Conservation (phyloP, 2,888 invertebrate genomes). For the Onchidella celtica region DNA sequence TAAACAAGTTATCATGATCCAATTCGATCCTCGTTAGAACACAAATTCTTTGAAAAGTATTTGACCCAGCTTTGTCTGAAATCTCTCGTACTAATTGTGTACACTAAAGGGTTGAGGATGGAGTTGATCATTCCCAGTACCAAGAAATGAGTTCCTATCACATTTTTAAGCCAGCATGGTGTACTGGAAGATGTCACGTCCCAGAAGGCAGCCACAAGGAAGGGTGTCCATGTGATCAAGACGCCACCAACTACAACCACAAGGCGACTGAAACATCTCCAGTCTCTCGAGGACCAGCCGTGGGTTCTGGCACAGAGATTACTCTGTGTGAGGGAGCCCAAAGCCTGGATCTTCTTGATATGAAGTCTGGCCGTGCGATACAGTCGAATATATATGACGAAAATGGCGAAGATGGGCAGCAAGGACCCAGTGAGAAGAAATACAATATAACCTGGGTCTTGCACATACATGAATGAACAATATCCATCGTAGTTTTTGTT, state of each 20-base stretch:
- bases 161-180: slow-evolving; percentile 60
- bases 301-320: slow-evolving; percentile 67
- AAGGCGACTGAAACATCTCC: slow-evolving; percentile 63
- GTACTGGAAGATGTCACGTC: slow-evolving; percentile 52
- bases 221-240: slow-evolving; percentile 66
- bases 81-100: slow-evolving; percentile 68
- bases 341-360: slow-evolving; percentile 63
- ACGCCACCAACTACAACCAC: slow-evolving; percentile 64
- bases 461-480: slow-evolving; percentile 66
- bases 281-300: slow-evolving; percentile 59
- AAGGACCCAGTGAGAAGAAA: slow-evolving; percentile 58
- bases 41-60: too few relatives aligned
- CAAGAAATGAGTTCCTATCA: slow-evolving; percentile 66
- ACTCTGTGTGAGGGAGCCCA: slow-evolving; percentile 71
- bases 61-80: too few relatives aligned
- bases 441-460: slow-evolving; percentile 59
- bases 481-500: slow-evolving; percentile 47
- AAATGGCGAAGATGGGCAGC: slow-evolving; percentile 61
- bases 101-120: slow-evolving; percentile 72
- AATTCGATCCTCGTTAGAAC: too few relatives aligned
- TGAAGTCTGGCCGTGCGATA: slow-evolving; percentile 62
- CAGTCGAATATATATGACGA: slow-evolving; percentile 59
- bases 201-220: slow-evolving; percentile 59
- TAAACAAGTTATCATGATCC: too few relatives aligned
- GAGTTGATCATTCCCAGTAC: slow-evolving; percentile 72